These are phyloP conservation scores for Bagarius yarrelli DNA, from an alignment of 2,113 vertebrate genomes.

Conservation along the genomic window DNA sequence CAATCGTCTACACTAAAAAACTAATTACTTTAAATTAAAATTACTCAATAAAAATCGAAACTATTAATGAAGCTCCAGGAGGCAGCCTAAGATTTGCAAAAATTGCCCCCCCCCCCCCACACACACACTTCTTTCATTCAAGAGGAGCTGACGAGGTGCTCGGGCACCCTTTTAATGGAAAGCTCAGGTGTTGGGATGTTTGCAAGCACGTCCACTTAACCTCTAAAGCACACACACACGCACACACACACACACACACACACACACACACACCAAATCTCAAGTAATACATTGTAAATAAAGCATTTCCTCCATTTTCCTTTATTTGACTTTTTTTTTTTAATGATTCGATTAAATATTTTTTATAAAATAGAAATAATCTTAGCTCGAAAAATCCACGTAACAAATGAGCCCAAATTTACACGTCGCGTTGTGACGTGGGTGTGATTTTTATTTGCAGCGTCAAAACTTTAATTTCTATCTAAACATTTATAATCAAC, in stretches of 20 bases:
- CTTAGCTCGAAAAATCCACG: no score
- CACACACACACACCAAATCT: slow-evolving; percentile 37
- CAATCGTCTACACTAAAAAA: no score
- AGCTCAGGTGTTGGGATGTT: slow-evolving; percentile 34
- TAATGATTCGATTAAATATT: no score
- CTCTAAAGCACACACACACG: not conserved
- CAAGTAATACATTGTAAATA: not conserved
- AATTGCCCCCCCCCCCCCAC: not conserved
- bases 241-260: slow-evolving; percentile 10
- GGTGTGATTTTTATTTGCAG: not conserved
- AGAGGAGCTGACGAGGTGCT: slow-evolving; percentile 27
- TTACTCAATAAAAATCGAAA: no score
- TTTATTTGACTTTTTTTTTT: no score
- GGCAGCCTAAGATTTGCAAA: no score
- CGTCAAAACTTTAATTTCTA: not conserved
- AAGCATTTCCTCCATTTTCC: no score
- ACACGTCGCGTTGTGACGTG: not conserved
- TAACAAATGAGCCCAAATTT: no score
- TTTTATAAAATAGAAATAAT: no score
- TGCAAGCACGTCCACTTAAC: slow-evolving; percentile 31
- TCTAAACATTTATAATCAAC: not conserved
- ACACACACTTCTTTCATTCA: slow-evolving; percentile 14
- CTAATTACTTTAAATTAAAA: no score
- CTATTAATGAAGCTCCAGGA: no score
- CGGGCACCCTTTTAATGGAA: slow-evolving; percentile 23